A percentile compares a stretch with the other conserved stretches of the same genome.
These are phyloP conservation scores for Psittacara wagleri DNA, from an alignment of 2,113 vertebrate species.

Conservation along the genomic window DNA sequence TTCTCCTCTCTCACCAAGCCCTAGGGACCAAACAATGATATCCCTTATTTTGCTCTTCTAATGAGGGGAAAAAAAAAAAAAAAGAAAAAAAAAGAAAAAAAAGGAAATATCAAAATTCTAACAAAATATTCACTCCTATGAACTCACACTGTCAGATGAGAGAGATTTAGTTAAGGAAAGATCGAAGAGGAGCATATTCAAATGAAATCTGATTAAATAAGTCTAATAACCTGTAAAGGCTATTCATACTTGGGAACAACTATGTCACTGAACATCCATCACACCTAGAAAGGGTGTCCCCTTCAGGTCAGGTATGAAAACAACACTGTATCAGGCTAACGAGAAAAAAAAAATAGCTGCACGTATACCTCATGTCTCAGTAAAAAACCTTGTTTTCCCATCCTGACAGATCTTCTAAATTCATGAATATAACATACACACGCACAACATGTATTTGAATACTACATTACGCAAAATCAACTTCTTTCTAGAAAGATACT, in stretches of 20 bases:
- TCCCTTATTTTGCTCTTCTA: not conserved
- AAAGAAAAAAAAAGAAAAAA: not conserved
- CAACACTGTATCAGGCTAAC: not conserved
- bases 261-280: not conserved
- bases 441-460: not conserved
- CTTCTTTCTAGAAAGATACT: not conserved
- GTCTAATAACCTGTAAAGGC: not conserved
- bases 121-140: not conserved
- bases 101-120: not conserved
- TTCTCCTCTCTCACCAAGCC: not conserved
- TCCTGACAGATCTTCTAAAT: not conserved
- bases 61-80: not conserved
- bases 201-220: not conserved
- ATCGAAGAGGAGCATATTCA: not conserved
- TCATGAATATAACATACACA: not conserved
- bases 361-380: not conserved
- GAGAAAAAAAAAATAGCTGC: not conserved
- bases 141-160: not conserved
- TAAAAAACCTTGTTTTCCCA: not conserved
- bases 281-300: not conserved
- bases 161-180: not conserved
- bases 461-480: not conserved
- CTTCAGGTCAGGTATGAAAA: not conserved
- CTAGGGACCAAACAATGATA: not conserved
- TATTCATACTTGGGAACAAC: not conserved